Conservation (phyloP, 2,888 invertebrate genomes). For the Agrotis exclamationis region DNA sequence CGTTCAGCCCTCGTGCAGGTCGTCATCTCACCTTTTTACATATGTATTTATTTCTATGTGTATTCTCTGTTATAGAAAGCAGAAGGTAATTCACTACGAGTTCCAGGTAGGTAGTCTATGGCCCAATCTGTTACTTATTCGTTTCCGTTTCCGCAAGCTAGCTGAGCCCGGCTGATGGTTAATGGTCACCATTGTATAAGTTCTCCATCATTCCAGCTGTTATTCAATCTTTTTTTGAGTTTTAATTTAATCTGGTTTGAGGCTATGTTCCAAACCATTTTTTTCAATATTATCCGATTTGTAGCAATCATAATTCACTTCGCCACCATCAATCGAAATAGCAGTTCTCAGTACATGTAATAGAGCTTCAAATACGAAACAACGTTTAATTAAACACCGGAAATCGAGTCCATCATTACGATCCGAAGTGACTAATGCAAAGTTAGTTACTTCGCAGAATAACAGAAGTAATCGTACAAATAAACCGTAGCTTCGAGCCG, state of each 20-base stretch:
- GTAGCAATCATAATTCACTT: not conserved
- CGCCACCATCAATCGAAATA: not conserved
- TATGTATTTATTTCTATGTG: too few species aligned
- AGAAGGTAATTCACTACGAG: not conserved
- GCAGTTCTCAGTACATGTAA: constrained; percentile 3
- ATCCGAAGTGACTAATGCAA: constrained; percentile 45
- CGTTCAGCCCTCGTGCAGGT: too few species aligned
- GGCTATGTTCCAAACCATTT: too few species aligned
- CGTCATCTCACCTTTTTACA: too few species aligned
- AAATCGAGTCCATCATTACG: constrained; percentile 40
- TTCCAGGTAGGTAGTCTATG: too few species aligned
- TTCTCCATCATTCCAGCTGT: too few species aligned
- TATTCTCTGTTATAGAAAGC: not conserved
- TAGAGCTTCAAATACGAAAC: constrained; percentile 19
- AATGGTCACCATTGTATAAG: too few species aligned
- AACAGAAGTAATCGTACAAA: constrained; percentile 53
- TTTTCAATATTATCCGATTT: not conserved
- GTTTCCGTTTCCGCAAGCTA: too few species aligned
- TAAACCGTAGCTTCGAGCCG: constrained; percentile 37
- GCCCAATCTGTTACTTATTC: too few species aligned
- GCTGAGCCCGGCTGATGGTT: not conserved
- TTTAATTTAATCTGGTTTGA: too few species aligned
- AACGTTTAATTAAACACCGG: constrained; percentile 44
- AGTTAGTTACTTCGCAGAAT: constrained; percentile 53
- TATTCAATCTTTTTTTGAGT: too few species aligned